Evolutionary conservation across 2,888 invertebrate genomes (phyloP).

Genomic region (Lysandra bellargus): DNA sequence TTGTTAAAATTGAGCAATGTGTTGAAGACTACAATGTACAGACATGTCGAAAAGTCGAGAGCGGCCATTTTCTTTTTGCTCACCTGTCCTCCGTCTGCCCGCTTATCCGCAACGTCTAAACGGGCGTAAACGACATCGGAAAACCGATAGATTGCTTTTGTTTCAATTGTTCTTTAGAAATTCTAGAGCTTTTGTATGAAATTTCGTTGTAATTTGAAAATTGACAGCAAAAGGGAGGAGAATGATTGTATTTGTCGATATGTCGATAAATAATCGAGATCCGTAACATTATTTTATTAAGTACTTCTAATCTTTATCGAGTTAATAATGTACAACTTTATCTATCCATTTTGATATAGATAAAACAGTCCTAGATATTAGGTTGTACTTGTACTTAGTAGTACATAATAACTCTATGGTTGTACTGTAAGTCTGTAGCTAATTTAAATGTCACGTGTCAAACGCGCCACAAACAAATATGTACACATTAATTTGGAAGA

Average conservation of each 20-base stretch:
- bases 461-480: too few species aligned
- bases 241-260: background rate
- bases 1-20: background rate
- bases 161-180: background rate
- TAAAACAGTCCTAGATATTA: too few species aligned
- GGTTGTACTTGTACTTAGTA: too few species aligned
- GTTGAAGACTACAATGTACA: slow-evolving; percentile 4
- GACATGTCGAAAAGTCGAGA: background rate
- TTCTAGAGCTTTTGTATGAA: background rate
- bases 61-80: slow-evolving; percentile 2
- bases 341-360: too few species aligned
- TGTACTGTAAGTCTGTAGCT: too few species aligned
- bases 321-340: too few species aligned
- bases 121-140: background rate
- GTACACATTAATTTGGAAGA: too few species aligned
- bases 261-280: background rate
- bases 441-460: too few species aligned
- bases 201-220: background rate
- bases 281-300: too few species aligned
- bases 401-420: too few species aligned
- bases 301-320: too few species aligned
- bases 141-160: background rate
- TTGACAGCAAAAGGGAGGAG: background rate
- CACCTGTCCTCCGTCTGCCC: background rate
- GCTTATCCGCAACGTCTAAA: background rate